Base-by-base conservation (phyloP, 1,140 invertebrate species). In the Ditylenchus dipsaci region DNA sequence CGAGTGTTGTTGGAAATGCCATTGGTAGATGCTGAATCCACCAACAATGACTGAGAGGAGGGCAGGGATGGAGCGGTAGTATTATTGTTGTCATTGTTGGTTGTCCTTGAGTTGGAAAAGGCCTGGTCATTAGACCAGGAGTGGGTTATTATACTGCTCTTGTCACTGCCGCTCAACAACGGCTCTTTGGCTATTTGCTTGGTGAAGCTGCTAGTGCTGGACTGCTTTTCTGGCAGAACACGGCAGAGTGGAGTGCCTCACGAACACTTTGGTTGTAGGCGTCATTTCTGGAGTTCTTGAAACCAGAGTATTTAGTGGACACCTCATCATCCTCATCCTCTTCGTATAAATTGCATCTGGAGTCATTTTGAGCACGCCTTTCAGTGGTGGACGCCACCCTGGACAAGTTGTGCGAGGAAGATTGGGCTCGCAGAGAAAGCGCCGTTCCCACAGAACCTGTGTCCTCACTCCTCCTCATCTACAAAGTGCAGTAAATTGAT, bases 401-500 rank as follows among this genome's bases (percentile, higher is more conserved):
- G 1, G 63, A 65, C 17, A 65, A 19, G 26, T 49, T 65, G 11
- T 65, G 63, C 19, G 47, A 68, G 8, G 49, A 53, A 49, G 29
- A 59, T 43, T 43, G 27, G n/a, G 21, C 17, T 1, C 30, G 13
- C 43, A 69, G 23, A 19, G 69, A 71, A 30, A 71, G n/a, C 1
- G 69, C 68, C 17, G 69, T 71, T 0, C 69, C 69, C 38, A 71
- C 61, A 13, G 69, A 71, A 30, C 42, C 29, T 5, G 68, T 45
- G 45, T 74, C 69, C 17, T 49, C 71, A 17, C 53, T 73, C 11
- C 60, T 29, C 11, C 72, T 74, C 65, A 74, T n/a, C 72, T 74
- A 33, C 74, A 75, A 11, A 72, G 21, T 53, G n/a, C 3, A 53
- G 49, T 53, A 9, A 21, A 21, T 21, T n/a, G 13, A 15, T 19